Evolutionary conservation across 2,888 invertebrate species (phyloP), one percentile per base, ranked within the genome.

Genomic region (Conistra vaccinii): DNA sequence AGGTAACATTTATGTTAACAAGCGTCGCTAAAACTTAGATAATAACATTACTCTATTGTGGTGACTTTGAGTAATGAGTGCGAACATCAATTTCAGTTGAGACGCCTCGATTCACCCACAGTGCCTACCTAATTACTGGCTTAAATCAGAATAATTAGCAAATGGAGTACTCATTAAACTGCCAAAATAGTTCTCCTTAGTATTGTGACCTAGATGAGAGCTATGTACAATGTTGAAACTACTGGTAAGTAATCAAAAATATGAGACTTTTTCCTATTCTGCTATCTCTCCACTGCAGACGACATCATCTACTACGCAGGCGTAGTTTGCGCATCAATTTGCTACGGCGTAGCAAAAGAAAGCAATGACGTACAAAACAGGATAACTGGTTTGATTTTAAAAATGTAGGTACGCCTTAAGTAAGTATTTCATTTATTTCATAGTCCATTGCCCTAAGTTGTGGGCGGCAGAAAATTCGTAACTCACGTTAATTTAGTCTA

Each of bases 31-130:
- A 68, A 85, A 83, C 78, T 85, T 83, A 29, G 60, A 83, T 77
- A 65, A 76, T 81, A 85, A 78, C 65, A 73, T 71, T 66, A 76
- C 63, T 80, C 69, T 71, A 78, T 69, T 85, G 81, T 66, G 65
- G 68, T 74, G 85, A 85, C 85, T 77, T 79, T 87, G 85, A 87
- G 71, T 87, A 85, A 87, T 87, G 87, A 85, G 78, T 73, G 74
- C 23, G 70, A 81, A 79, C 85, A 85, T 87, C 85, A 87, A 81
- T 77, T 81, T 78, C 69, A 73, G 81, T 76, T 78, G 65, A 73
- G 82, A 76, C 85, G 85, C 73, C 76, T 81, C 76, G 51, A 87
- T 73, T 81, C 72, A 85, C 69, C 57, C 69, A 61, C 78, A 75
- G 61, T 42, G 73, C 70, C 74, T 80, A 71, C 86, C 75, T 87